These are phyloP conservation scores for Drosophila gaucha DNA, from an alignment of 2,888 invertebrate genomes.

Conservation along the genomic window DNA sequence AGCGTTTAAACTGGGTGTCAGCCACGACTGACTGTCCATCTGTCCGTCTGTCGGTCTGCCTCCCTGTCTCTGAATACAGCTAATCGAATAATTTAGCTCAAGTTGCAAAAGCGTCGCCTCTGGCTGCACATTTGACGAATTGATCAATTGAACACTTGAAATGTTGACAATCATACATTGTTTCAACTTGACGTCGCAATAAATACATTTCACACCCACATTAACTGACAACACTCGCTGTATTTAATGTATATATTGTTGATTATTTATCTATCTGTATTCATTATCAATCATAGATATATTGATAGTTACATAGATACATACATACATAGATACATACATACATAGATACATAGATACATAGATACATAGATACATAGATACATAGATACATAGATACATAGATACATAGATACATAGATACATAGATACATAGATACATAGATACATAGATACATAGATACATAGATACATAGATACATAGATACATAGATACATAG, in stretches of 20 bases:
- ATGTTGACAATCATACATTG: constrained; percentile 8
- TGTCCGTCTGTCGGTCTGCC: background rate
- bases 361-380: background rate
- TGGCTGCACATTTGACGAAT: constrained; percentile 15
- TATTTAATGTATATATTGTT: background rate
- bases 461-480: background rate
- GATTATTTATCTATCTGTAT: too few species aligned
- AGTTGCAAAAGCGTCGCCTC: constrained; percentile 25
- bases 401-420: background rate
- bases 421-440: background rate
- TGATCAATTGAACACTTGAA: constrained; percentile 19
- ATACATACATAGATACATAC: background rate
- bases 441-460: background rate
- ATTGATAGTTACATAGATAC: background rate
- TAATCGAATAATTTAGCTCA: constrained; percentile 70
- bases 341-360: background rate
- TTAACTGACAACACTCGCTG: background rate
- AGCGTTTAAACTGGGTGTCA: constrained; percentile 21
- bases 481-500: background rate
- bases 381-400: background rate
- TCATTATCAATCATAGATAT: background rate
- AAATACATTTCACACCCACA: background rate
- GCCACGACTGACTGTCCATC: background rate
- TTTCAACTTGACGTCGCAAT: background rate
- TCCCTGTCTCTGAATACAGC: constrained; percentile 26